Base-by-base conservation (phyloP, 2,888 invertebrate genomes). In the Tachina fera region DNA sequence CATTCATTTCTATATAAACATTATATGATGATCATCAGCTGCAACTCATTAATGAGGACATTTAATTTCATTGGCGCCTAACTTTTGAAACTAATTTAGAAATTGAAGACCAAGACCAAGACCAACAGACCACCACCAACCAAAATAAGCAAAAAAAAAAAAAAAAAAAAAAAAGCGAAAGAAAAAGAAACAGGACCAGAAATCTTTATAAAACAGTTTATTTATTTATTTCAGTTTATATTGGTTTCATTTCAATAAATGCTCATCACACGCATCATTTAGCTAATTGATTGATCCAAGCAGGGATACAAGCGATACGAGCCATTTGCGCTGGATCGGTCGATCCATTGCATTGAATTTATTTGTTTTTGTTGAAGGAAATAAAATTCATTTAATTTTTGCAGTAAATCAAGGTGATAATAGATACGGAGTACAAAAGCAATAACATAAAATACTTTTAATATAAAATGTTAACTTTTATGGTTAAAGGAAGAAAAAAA, bases 51-150 rank as follows among this genome's bases (percentile, higher is more conserved):
- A 88, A 88, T 83, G 88, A 88, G 86, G 86, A 88, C 86, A 87
- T 88, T 87, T 88, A 85, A 87, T 88, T 88, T 88, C 87, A 87
- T 88, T 85, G 88, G 88, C 88, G 88, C 87, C 88, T 84, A 31
- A 70, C 65, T 71, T 75, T 60, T 78, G 43, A 43, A 67, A 39
- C 63, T 43, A 39, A 67, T 58, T 67, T 67, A 39, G 58, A 75
- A 51, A 81, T 47, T 16, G 49, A 9, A 49, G 47, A 72, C 49
- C 10, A 14, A 39, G 82, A 79, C 85, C 74, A 85, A 31, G 31
- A 31, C 31, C 58, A 70, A 58, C 11, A 39, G 78, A 79, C 82
- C 74, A 85, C 82, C 81, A 74, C 31, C 22, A 63, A 14, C 61
- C 47, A 11, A 56, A n/a, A 61, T 14, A 70, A 43, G n/a, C 8